A percentile compares a stretch with the other conserved stretches of the same genome.
Evolutionary conservation across 1,140 invertebrate species (phyloP).

Genomic region (Drosophila ambigua): DNA sequence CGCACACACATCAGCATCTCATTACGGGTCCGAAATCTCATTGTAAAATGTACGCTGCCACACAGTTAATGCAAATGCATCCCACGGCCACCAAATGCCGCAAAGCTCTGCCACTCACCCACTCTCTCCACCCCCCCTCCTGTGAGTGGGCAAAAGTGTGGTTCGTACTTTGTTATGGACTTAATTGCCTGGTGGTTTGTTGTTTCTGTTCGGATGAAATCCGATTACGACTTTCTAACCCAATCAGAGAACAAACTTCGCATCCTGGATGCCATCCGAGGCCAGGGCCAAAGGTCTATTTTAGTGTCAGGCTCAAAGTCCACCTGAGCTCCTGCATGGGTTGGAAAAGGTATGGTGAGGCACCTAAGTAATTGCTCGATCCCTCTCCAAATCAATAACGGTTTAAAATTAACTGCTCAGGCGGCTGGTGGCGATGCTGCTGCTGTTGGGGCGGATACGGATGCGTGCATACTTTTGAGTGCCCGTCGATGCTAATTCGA

Average conservation of each 20-base stretch:
- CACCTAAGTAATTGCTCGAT: too few species aligned
- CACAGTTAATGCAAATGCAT: background rate
- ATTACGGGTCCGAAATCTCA: constrained; percentile 25
- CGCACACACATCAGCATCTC: constrained; percentile 8
- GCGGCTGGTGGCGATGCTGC: too few species aligned
- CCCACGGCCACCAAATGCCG: background rate
- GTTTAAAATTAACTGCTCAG: constrained; percentile 47
- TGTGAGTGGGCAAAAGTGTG: too few species aligned
- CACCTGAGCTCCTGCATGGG: constrained; percentile 8
- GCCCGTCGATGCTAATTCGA: constrained; percentile 27
- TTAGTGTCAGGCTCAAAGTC: constrained; percentile 5
- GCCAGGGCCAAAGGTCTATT: too few species aligned
- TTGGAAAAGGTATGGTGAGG: background rate
- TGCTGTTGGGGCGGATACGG: background rate
- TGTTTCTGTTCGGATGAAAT: too few species aligned
- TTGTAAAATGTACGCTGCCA: constrained; percentile 9
- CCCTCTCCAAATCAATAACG: constrained; percentile 38
- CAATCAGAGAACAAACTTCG: background rate
- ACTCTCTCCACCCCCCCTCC: too few species aligned
- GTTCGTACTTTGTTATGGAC: too few species aligned
- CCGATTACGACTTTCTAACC: background rate
- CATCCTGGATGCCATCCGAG: constrained; percentile 10
- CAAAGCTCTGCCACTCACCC: too few species aligned
- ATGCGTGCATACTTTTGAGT: constrained; percentile 10
- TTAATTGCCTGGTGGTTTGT: too few species aligned